Percentiles rank a stretch among this genome's conserved stretches.
These are phyloP conservation scores for Ellobius talpinus DNA, from an alignment of 2,113 vertebrate species.

Conservation along the genomic window DNA sequence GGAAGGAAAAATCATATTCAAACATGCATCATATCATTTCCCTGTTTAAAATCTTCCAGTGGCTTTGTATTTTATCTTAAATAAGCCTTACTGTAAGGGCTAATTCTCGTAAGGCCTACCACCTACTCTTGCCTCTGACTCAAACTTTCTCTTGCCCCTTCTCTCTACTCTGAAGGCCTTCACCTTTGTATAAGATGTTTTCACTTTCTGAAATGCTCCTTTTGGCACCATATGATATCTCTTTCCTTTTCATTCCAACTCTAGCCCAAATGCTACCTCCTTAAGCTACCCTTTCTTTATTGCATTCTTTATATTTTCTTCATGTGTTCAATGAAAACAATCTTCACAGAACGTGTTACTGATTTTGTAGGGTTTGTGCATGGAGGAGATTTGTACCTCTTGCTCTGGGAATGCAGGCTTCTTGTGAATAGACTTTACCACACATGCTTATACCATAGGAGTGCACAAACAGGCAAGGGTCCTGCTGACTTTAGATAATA, in stretches of 20 bases:
- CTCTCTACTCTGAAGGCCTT: neutral
- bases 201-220: neutral
- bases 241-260: neutral
- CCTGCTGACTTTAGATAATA: neutral
- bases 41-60: neutral
- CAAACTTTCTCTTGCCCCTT: neutral
- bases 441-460: neutral
- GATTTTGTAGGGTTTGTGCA: neutral
- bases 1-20: neutral
- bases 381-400: neutral
- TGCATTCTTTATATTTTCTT: neutral
- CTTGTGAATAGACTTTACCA: neutral
- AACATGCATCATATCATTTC: neutral
- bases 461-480: neutral
- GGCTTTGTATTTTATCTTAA: constrained; percentile 34
- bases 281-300: constrained; percentile 11
- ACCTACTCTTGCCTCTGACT: neutral
- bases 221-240: neutral
- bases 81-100: neutral
- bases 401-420: neutral
- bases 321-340: neutral
- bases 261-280: neutral
- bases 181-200: neutral
- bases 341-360: neutral
- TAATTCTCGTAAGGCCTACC: neutral